Evolutionary conservation across 2,797 vertebrate species (phyloP).

Genomic region (Gila robusta): DNA sequence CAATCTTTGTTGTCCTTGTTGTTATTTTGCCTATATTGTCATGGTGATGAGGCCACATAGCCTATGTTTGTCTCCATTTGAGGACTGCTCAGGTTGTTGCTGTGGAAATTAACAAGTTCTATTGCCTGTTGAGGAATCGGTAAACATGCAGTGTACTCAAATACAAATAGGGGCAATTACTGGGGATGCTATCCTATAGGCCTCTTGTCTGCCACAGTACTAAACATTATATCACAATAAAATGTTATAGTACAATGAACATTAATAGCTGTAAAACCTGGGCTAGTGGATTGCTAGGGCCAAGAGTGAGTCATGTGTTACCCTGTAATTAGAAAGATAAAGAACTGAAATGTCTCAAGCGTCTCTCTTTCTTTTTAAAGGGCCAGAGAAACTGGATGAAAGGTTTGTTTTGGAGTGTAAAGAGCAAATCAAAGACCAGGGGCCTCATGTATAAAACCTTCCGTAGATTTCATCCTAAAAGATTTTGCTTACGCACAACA

Average conservation of each 20-base stretch:
- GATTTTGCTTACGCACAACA: too few relatives aligned
- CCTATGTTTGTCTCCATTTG: conserved; percentile 60
- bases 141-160: conserved; percentile 57
- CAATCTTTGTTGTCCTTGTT: conserved; percentile 58
- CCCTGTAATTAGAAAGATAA: conserved; percentile 70
- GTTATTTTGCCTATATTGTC: conserved; percentile 68
- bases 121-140: conserved; percentile 41
- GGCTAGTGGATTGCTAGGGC: conserved; percentile 64
- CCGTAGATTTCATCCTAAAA: too few relatives aligned
- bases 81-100: conserved; percentile 57
- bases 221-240: conserved; percentile 21
- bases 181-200: neutral
- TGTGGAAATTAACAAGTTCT: conserved; percentile 45
- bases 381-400: conserved; percentile 76
- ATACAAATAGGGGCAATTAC: conserved; percentile 58
- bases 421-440: conserved; percentile 56
- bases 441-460: conserved; percentile 47
- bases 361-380: conserved; percentile 57
- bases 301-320: conserved; percentile 66
- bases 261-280: conserved; percentile 69
- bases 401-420: conserved; percentile 66
- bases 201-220: neutral
- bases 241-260: conserved; percentile 56
- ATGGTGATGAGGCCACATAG: conserved; percentile 53
- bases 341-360: conserved; percentile 64